Evolutionary conservation across 2,113 vertebrate genomes (phyloP).

Genomic region (Lota lota): DNA sequence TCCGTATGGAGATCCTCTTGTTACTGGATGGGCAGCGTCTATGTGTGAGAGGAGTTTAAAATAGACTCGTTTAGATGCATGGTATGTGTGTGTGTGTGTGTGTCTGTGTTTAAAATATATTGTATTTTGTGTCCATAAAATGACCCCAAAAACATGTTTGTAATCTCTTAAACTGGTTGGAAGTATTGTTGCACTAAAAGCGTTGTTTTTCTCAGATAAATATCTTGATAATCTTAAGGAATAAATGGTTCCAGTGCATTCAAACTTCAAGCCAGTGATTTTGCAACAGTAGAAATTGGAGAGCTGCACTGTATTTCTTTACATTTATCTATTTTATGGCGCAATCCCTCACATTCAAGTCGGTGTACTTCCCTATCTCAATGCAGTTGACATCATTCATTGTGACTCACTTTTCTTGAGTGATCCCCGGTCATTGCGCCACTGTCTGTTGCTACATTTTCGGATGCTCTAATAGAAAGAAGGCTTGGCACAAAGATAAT

Average conservation of each 20-base stretch:
- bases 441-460: slow-evolving; percentile 41
- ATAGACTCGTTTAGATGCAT: too few species aligned
- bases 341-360: slow-evolving; percentile 39
- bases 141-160: too few species aligned
- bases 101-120: too few species aligned
- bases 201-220: too few species aligned
- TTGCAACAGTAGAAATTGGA: slow-evolving; percentile 13
- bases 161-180: too few species aligned
- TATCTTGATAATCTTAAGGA: neutral
- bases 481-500: slow-evolving; percentile 35
- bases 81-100: neutral
- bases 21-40: neutral
- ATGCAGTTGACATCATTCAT: slow-evolving; percentile 44
- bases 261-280: too few species aligned
- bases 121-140: too few species aligned
- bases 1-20: slow-evolving; percentile 13
- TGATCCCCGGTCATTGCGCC: slow-evolving; percentile 46
- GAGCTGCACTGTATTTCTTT: neutral
- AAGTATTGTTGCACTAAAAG: too few species aligned
- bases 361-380: slow-evolving; percentile 38
- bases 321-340: slow-evolving; percentile 30
- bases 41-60: neutral
- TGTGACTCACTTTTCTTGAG: slow-evolving; percentile 30
- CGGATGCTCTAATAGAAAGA: slow-evolving; percentile 36
- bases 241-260: neutral